A percentile compares a stretch with the other conserved stretches of the same genome.
Evolutionary conservation across 2,113 vertebrate species (phyloP).

Genomic region (Pelecanus crispus): DNA sequence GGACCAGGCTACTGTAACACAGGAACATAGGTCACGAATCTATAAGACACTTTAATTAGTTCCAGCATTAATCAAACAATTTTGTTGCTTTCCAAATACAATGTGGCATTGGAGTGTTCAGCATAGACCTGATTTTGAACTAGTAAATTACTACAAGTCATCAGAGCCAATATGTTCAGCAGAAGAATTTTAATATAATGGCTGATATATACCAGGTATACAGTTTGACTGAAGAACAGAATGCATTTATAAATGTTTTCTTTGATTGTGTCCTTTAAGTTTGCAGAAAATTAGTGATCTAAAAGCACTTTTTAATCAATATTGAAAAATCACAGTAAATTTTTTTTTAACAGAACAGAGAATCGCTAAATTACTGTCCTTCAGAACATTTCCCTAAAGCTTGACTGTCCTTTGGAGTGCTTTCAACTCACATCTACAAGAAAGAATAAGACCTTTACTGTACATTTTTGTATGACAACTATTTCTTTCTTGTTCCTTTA

Average conservation of each 20-base stretch:
- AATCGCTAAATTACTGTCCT: background rate
- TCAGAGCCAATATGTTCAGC: background rate
- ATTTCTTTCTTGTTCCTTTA: background rate
- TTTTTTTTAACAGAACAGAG: background rate
- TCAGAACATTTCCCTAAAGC: background rate
- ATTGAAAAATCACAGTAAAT: background rate
- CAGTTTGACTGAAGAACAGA: background rate
- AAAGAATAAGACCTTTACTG: background rate
- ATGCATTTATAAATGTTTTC: background rate
- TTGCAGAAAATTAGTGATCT: background rate
- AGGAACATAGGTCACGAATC: background rate
- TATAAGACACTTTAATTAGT: background rate
- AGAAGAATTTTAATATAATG: background rate
- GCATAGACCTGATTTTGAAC: background rate
- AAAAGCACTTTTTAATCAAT: background rate
- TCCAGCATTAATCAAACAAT: background rate
- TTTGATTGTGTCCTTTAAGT: background rate
- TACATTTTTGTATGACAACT: background rate
- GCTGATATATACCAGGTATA: background rate
- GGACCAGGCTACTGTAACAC: background rate
- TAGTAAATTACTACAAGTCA: background rate
- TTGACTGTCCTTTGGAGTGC: background rate
- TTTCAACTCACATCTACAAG: background rate
- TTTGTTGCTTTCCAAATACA: background rate
- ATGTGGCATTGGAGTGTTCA: background rate